Conservation (phyloP, 2,113 vertebrate genomes). For the Macroglossus sobrinus region DNA sequence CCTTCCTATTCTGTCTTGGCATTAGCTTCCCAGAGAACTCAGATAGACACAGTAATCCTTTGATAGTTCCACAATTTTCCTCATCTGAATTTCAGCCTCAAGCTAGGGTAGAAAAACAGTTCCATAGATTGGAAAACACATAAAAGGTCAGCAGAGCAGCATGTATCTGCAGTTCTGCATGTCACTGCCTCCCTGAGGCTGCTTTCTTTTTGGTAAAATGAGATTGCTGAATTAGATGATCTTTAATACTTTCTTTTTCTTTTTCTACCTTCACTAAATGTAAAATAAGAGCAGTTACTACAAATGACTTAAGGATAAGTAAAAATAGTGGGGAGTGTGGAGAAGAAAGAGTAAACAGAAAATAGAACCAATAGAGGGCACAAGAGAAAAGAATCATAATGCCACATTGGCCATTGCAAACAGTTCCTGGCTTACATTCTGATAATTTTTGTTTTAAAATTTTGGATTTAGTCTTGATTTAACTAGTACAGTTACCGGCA, state of each 20-base stretch:
- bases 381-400: not conserved
- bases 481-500: not conserved
- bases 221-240: not conserved
- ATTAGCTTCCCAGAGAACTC: not conserved
- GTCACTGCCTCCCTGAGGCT: not conserved
- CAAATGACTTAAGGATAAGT: constrained; percentile 1
- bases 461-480: not conserved
- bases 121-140: not conserved
- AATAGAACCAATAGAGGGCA: not conserved
- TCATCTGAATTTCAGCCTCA: not conserved
- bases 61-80: not conserved
- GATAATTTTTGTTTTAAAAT: not conserved
- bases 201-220: not conserved
- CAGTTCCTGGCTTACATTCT: not conserved
- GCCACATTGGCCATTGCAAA: not conserved
- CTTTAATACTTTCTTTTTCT: not conserved
- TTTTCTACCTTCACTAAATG: not conserved
- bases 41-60: not conserved
- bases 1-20: not conserved
- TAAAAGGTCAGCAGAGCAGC: not conserved
- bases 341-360: not conserved
- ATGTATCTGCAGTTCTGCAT: not conserved
- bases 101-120: not conserved
- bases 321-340: not conserved
- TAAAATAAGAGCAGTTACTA: not conserved